Evolutionary conservation across 2,113 vertebrate genomes (phyloP).

Genomic region (Xyrauchen texanus): DNA sequence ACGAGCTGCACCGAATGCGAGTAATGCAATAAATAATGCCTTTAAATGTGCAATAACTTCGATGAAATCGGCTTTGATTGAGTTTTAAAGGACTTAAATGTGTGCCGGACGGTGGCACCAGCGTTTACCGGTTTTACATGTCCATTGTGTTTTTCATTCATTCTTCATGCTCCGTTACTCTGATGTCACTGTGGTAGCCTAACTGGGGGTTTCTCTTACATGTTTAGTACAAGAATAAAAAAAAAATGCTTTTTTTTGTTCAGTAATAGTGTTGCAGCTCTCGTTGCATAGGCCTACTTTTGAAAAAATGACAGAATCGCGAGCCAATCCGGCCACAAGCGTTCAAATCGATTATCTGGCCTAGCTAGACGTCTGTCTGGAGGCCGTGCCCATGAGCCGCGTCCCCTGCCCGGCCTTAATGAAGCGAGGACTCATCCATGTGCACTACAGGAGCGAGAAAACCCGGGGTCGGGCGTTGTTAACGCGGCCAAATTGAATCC

Average conservation of each 20-base stretch:
- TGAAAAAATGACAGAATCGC: too few relatives aligned
- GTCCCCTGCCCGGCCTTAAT: neutral
- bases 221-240: too few relatives aligned
- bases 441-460: slow-evolving; percentile 6
- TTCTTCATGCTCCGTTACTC: neutral
- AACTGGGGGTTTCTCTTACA: neutral
- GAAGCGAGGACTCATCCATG: slow-evolving; percentile 23
- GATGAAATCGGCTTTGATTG: neutral
- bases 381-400: slow-evolving; percentile 22
- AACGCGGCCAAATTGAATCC: slow-evolving; percentile 32
- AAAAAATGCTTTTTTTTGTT: too few relatives aligned
- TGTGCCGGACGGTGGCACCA: neutral
- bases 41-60: neutral
- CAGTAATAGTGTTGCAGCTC: too few relatives aligned
- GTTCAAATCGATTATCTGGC: neutral
- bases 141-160: slow-evolving; percentile 5
- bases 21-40: neutral
- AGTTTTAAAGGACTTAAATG: neutral
- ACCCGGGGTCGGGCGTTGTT: slow-evolving; percentile 21
- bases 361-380: slow-evolving; percentile 28
- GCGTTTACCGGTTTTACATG: neutral
- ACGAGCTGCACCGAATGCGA: neutral
- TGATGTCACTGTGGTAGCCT: neutral
- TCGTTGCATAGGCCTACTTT: too few relatives aligned
- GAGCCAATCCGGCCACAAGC: too few relatives aligned